Percentiles rank a stretch among this genome's conserved stretches.
phyloP scores from a whole-genome alignment of 2,888 invertebrate genomes.

The Melanostoma scalare region DNA sequence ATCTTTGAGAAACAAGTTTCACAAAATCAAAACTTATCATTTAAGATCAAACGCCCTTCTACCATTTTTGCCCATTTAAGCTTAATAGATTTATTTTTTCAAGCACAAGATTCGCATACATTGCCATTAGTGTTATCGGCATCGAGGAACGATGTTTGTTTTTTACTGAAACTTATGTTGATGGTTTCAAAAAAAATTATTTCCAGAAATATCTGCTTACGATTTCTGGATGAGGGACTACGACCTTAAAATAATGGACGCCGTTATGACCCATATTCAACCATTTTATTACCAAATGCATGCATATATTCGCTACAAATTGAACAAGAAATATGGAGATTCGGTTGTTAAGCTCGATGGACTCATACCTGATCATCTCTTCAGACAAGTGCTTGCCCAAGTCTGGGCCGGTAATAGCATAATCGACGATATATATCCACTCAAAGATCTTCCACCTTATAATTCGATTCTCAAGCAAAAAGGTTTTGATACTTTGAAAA shows the following conservation, averaged over 20 bases:
- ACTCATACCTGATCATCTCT: constrained; percentile 88
- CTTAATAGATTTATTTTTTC: too few relatives aligned
- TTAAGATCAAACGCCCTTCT: too few relatives aligned
- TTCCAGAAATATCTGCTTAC: neutral
- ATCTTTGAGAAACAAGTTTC: too few relatives aligned
- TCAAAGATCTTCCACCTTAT: neutral
- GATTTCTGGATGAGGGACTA: constrained; percentile 16
- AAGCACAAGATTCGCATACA: too few relatives aligned
- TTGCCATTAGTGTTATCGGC: too few relatives aligned
- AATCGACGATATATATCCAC: neutral
- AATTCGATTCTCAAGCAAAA: neutral
- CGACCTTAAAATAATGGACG: constrained; percentile 84
- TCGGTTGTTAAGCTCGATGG: constrained; percentile 84
- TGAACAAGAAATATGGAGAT: constrained; percentile 87
- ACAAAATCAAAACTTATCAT: too few relatives aligned
- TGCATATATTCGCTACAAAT: constrained; percentile 87
- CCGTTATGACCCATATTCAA: constrained; percentile 87
- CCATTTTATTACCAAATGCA: constrained; percentile 91
- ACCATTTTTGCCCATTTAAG: too few relatives aligned
- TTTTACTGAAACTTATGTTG: too few relatives aligned
- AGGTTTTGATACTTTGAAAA: neutral
- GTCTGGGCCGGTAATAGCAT: constrained; percentile 30
- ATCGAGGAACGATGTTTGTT: too few relatives aligned
- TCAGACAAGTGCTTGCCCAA: constrained; percentile 82
- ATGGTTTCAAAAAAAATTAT: too few relatives aligned